Conservation (phyloP, 2,888 invertebrate species). For the Zeuzera pyrina region DNA sequence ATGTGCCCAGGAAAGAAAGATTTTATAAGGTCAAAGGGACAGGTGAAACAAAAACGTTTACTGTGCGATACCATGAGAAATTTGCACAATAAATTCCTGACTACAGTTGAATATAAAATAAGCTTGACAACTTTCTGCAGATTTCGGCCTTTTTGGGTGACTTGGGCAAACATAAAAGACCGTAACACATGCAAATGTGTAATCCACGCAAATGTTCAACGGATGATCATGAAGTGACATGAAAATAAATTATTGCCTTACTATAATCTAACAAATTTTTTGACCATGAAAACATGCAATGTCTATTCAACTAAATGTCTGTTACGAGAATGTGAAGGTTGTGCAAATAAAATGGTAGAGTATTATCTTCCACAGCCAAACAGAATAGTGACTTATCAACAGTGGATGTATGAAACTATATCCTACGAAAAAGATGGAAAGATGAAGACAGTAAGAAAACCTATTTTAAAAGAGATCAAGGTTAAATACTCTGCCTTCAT, state of each 20-base stretch:
- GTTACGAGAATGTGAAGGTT: slow-evolving; percentile 11
- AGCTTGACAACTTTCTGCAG: slow-evolving; percentile 13
- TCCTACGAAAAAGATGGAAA: slow-evolving; percentile 16
- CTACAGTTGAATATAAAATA: background rate
- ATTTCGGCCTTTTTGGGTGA: slow-evolving; percentile 15
- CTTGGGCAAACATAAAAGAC: slow-evolving; percentile 13
- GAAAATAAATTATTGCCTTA: slow-evolving; percentile 10
- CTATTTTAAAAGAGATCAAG: slow-evolving; percentile 14
- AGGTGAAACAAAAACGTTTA: slow-evolving; percentile 14
- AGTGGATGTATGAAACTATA: slow-evolving; percentile 15
- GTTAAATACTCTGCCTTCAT: slow-evolving; percentile 9
- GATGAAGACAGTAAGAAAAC: slow-evolving; percentile 16
- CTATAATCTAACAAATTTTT: slow-evolving; percentile 8
- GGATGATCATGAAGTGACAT: slow-evolving; percentile 11
- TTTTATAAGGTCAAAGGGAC: slow-evolving; percentile 12
- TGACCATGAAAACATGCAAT: slow-evolving; percentile 13
- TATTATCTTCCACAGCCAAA: slow-evolving; percentile 13
- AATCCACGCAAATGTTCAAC: slow-evolving; percentile 11
- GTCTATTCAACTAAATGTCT: slow-evolving; percentile 13
- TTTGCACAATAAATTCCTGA: slow-evolving; percentile 12
- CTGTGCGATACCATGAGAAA: slow-evolving; percentile 12
- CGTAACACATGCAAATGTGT: slow-evolving; percentile 14
- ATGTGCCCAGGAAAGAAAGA: slow-evolving; percentile 17
- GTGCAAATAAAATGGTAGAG: slow-evolving; percentile 8
- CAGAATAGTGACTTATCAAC: slow-evolving; percentile 8